phyloP scores from a whole-genome alignment of 2,113 vertebrate genomes.

The Mus spicilegus region DNA sequence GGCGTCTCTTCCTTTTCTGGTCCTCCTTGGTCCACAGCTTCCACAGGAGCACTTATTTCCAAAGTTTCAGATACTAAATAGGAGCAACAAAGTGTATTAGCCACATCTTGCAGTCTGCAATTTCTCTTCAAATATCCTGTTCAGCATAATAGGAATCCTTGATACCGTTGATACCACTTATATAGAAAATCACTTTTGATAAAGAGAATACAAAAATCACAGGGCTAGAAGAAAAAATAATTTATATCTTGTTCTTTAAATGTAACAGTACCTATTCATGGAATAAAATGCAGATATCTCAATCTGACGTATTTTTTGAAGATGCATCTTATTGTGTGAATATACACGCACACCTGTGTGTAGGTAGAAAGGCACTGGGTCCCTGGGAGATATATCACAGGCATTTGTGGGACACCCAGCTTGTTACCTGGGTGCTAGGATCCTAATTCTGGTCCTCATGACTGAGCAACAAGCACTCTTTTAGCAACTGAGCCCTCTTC shows the following conservation, averaged over 20 bases:
- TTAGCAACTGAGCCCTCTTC: background rate
- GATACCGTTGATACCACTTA: background rate
- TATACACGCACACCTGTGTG: too few relatives aligned
- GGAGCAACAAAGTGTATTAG: slow-evolving; percentile 50
- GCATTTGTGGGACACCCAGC: background rate
- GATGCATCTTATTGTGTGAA: background rate
- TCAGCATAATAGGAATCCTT: background rate
- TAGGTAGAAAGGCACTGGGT: background rate
- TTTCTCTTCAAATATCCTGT: slow-evolving; percentile 29
- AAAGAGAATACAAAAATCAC: slow-evolving; percentile 37
- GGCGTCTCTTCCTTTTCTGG: slow-evolving; percentile 85
- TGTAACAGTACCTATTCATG: slow-evolving; percentile 1
- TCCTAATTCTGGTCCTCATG: background rate
- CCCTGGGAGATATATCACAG: background rate
- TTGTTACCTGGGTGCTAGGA: background rate
- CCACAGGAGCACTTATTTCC: slow-evolving; percentile 86
- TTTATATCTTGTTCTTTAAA: background rate
- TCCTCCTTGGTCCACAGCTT: slow-evolving; percentile 87
- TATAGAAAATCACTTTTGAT: slow-evolving; percentile 22
- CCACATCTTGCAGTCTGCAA: background rate
- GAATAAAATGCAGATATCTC: background rate
- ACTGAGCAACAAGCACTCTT: background rate
- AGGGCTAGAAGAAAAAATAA: slow-evolving; percentile 31
- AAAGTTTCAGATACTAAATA: slow-evolving; percentile 84
- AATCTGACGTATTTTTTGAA: background rate